Conservation (phyloP, 2,888 invertebrate genomes). For the Nemotelus nigrinus region DNA sequence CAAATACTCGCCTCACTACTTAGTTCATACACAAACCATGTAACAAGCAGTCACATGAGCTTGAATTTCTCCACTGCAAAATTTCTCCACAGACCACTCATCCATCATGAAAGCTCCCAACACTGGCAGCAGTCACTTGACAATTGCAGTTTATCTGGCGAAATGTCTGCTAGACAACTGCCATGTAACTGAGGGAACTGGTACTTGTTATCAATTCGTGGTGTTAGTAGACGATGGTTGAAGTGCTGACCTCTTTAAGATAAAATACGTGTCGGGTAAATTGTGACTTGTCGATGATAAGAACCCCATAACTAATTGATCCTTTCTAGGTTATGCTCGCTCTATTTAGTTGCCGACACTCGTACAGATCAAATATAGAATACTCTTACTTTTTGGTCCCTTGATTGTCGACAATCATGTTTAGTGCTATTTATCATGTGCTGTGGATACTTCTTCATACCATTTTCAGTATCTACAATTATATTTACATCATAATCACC, state of each 20-base stretch:
- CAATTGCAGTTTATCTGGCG: constrained; percentile 29
- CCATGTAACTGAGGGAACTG: constrained; percentile 16
- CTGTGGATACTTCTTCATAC: constrained; percentile 3
- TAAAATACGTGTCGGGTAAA: constrained; percentile 21
- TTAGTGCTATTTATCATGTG: neutral
- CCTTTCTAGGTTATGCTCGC: constrained; percentile 36
- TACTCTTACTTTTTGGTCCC: constrained; percentile 4
- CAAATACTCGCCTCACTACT: no score
- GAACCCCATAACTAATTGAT: constrained; percentile 3
- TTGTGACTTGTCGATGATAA: neutral
- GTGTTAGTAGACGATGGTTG: neutral
- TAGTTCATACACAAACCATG: no score
- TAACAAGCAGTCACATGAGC: no score
- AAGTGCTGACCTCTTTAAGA: constrained; percentile 31
- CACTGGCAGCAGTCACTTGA: constrained; percentile 26
- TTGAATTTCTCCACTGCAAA: constrained; percentile 18
- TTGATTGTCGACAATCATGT: constrained; percentile 11
- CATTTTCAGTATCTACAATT: neutral
- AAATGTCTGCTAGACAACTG: neutral
- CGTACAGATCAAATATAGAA: neutral
- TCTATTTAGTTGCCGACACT: constrained; percentile 33
- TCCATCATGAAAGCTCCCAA: neutral
- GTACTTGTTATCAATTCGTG: constrained; percentile 7
- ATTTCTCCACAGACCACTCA: constrained; percentile 7
- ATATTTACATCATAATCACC: constrained; percentile 11